A percentile compares a stretch with the other conserved stretches of the same genome.
Conservation (phyloP, 1,140 invertebrate species). For the Meloidogyne exigua region DNA sequence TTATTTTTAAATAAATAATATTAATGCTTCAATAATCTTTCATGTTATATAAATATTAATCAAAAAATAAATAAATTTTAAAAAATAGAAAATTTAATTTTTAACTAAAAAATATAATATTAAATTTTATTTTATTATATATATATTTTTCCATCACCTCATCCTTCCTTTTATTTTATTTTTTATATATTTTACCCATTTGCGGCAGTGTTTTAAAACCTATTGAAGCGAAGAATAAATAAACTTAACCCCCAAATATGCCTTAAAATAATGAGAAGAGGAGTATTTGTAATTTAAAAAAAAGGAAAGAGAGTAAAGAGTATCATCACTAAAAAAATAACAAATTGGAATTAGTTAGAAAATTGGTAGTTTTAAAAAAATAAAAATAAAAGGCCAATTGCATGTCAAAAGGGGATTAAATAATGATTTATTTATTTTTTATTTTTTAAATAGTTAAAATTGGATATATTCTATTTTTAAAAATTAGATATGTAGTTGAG, state of each 20-base stretch:
- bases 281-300: not conserved
- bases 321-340: not conserved
- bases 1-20: conserved; percentile 8
- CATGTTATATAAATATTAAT: too few relatives aligned
- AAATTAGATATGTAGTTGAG: too few relatives aligned
- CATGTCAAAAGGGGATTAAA: conserved; percentile 28
- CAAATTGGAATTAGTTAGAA: not conserved
- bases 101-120: too few relatives aligned
- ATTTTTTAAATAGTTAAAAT: not conserved
- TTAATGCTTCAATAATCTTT: not conserved
- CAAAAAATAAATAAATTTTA: too few relatives aligned
- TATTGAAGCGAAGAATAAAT: too few relatives aligned
- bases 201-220: too few relatives aligned
- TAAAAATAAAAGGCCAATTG: conserved; percentile 12
- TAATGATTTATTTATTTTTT: not conserved
- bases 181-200: too few relatives aligned
- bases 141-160: too few relatives aligned
- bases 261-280: not conserved
- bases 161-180: too few relatives aligned
- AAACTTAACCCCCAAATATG: not conserved
- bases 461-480: not conserved
- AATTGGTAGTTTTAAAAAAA: not conserved
- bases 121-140: too few relatives aligned
- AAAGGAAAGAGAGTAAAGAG: not conserved
- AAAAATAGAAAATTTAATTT: too few relatives aligned